A percentile compares a stretch with the other conserved stretches of the same genome.
These are phyloP conservation scores for Theristicus caerulescens DNA, from an alignment of 2,113 vertebrate species.

Conservation along the genomic window DNA sequence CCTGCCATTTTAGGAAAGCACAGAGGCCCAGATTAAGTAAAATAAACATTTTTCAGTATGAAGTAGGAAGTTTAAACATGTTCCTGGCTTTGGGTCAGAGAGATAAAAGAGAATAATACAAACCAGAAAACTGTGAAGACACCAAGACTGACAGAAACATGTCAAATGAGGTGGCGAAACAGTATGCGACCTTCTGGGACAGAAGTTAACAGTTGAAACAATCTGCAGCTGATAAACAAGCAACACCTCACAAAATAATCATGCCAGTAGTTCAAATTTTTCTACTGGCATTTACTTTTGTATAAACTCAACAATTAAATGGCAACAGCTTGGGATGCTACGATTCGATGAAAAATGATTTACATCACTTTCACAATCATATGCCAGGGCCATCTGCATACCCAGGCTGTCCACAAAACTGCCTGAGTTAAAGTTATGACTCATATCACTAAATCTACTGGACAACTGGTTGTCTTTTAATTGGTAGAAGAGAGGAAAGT, in stretches of 20 bases:
- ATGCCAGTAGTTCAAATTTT: neutral
- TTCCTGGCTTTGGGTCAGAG: neutral
- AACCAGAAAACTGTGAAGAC: neutral
- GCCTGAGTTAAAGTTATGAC: slow-evolving; percentile 2
- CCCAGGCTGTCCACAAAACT: slow-evolving; percentile 23
- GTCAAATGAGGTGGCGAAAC: neutral
- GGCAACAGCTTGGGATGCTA: slow-evolving; percentile 52
- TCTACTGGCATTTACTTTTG: neutral
- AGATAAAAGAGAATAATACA: neutral
- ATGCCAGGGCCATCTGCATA: slow-evolving; percentile 52
- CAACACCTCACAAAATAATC: neutral
- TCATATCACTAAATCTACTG: neutral
- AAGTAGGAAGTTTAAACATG: neutral
- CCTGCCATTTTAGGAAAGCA: neutral
- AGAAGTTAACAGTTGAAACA: neutral
- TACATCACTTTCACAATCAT: slow-evolving; percentile 30
- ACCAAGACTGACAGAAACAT: neutral
- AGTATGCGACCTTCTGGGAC: neutral
- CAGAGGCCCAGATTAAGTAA: neutral
- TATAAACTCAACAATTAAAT: slow-evolving; percentile 42
- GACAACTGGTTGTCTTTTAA: neutral
- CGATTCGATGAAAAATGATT: slow-evolving; percentile 31
- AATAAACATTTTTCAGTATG: neutral
- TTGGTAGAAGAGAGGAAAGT: neutral
- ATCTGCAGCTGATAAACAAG: neutral